phyloP scores from a whole-genome alignment of 2,888 invertebrate genomes.

The Pristionchus arcanus region DNA sequence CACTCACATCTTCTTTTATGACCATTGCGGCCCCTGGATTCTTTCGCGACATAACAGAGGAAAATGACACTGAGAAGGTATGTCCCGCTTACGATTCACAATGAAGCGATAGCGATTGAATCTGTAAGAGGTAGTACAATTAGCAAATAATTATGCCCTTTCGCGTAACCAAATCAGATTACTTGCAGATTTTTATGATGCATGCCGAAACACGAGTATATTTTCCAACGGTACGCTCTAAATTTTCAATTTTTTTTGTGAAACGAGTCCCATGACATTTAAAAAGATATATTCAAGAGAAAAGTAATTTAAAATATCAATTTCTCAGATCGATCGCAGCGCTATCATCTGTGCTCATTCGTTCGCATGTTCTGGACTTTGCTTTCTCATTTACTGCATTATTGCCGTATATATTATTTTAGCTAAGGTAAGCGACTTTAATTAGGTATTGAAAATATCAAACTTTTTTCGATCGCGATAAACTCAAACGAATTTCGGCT shows the following conservation, averaged over 20 bases:
- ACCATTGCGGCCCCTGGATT: background rate
- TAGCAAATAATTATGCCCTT: no score
- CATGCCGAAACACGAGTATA: background rate
- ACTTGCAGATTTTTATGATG: constrained; percentile 11
- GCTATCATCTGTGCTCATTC: background rate
- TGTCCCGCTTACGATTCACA: no score
- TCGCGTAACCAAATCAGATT: no score
- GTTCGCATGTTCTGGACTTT: background rate
- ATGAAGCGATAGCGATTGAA: no score
- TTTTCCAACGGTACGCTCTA: background rate
- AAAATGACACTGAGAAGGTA: background rate
- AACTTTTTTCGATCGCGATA: background rate
- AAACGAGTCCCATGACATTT: no score
- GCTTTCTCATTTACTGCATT: background rate
- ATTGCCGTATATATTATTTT: background rate
- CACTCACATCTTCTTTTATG: background rate
- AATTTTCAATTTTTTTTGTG: no score
- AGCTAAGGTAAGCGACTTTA: no score
- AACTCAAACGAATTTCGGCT: background rate
- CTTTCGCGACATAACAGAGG: background rate
- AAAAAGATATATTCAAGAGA: no score
- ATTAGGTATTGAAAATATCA: no score
- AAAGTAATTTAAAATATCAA: no score
- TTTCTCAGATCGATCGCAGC: background rate
- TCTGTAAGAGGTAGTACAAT: no score